A percentile compares a stretch with the other conserved stretches of the same genome.
These are phyloP conservation scores for Drosophila melanosoma DNA, from an alignment of 2,888 invertebrate species.

Conservation along the genomic window DNA sequence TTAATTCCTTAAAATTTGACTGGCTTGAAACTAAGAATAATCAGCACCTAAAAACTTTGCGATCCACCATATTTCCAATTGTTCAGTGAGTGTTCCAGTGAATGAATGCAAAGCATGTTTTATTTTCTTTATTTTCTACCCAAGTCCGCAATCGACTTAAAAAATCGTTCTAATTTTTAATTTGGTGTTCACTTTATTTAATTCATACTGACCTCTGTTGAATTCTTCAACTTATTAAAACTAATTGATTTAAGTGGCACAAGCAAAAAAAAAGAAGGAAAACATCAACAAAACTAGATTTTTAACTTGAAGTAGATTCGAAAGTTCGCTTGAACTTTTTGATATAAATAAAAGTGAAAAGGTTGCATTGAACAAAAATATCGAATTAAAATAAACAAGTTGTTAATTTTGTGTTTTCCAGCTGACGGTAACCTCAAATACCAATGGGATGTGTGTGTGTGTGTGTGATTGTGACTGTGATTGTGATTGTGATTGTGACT, in stretches of 20 bases:
- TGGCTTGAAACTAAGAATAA: too few relatives aligned
- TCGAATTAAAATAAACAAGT: slow-evolving; percentile 27
- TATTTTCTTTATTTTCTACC: not conserved
- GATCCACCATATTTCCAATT: not conserved
- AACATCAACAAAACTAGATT: not conserved
- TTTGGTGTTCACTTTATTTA: not conserved
- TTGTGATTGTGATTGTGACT: not conserved
- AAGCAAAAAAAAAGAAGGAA: too few relatives aligned
- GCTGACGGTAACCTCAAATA: slow-evolving; percentile 30
- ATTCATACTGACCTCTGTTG: not conserved
- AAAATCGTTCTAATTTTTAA: not conserved
- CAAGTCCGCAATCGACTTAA: not conserved
- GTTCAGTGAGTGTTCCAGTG: not conserved
- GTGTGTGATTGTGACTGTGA: not conserved
- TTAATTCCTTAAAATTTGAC: too few relatives aligned
- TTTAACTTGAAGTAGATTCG: not conserved
- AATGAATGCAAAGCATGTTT: not conserved
- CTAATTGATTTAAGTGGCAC: not conserved
- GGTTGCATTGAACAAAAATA: slow-evolving; percentile 29
- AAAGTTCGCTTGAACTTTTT: not conserved
- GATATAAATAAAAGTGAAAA: not conserved
- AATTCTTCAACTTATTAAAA: not conserved
- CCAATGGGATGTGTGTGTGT: slow-evolving; percentile 23
- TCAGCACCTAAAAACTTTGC: not conserved
- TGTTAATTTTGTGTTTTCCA: slow-evolving; percentile 21